These are phyloP conservation scores for Acrobasis consociella DNA, from an alignment of 2,888 invertebrate genomes.

Conservation along the genomic window DNA sequence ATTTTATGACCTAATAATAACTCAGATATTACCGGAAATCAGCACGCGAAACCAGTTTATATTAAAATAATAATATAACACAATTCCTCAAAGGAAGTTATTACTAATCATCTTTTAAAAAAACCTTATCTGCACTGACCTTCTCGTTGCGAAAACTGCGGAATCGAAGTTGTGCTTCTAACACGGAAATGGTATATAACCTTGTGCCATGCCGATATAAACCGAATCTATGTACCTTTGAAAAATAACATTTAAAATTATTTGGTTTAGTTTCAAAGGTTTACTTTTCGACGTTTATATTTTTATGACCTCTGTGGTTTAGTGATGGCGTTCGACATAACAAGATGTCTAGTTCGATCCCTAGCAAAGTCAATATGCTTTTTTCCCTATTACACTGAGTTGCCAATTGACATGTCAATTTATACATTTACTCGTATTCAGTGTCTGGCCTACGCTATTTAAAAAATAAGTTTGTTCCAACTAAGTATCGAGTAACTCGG, in stretches of 20 bases:
- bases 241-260: not conserved
- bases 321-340: not conserved
- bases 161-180: slow-evolving; percentile 49
- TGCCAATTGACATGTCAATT: no score
- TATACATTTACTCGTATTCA: no score
- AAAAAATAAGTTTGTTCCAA: no score
- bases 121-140: slow-evolving; percentile 53
- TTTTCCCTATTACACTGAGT: no score
- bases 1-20: slow-evolving; percentile 2
- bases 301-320: not conserved
- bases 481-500: no score
- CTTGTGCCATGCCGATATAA: slow-evolving; percentile 36
- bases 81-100: slow-evolving; percentile 66
- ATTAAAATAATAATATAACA: slow-evolving; percentile 23
- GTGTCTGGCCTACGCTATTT: no score
- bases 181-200: slow-evolving; percentile 49
- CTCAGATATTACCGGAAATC: slow-evolving; percentile 8
- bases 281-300: not conserved
- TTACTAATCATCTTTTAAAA: slow-evolving; percentile 66
- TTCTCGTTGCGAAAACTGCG: slow-evolving; percentile 67
- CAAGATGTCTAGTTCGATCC: no score
- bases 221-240: slow-evolving; percentile 11
- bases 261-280: not conserved
- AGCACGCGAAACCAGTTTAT: slow-evolving; percentile 18
- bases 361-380: no score